Evolutionary conservation across 2,888 invertebrate species (phyloP), one percentile per base, ranked within the genome.

Genomic region (Leucophora obtusa): DNA sequence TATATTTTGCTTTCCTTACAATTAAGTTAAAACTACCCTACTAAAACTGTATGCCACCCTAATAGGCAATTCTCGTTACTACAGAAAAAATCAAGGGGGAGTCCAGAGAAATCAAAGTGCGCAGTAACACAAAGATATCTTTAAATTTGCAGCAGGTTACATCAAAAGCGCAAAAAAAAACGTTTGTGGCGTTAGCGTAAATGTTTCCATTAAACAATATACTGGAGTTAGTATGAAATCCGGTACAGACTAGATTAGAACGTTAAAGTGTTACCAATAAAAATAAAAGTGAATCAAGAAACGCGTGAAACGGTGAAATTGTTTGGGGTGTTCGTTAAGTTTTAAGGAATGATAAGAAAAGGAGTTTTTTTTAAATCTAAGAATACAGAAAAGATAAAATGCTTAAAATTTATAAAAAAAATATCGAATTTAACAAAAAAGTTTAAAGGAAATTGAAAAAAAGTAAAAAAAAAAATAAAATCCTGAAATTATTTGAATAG

Each of bases 221-320:
- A 35, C 18, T 38, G 47, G 33, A 73, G 77, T 77, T 62, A 81
- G 81, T 81, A 70, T 66, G 43, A 65, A 73, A 62, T 70, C 43
- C 77, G 81, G 56, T 70, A 74, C 56, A 24, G 81, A 74, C 33
- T 70, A 71, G 81, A 71, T 77, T 69, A 74, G 59, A 76, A 81
- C 73, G 77, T 73, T 28, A n/a, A 51, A 51, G 65, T 11, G 50
- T 28, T 28, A 51, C 50, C 28, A 53, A 35, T 58, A 15, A 8
- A 7, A 58, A 2, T n/a, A n/a, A 15, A 33, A 33, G 24, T 33
- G n/a, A 28, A n/a, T 4, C 7, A 3, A 10, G 11, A 53, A 17
- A 7, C 35, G 43, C 1, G 43, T 43, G 43, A 14, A n/a, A 11
- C n/a, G 43, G 56, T n/a, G 33, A 8, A 33, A 54, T 14, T 58